phyloP scores from a whole-genome alignment of 2,113 vertebrate genomes.

The Zosterops pallidus region DNA sequence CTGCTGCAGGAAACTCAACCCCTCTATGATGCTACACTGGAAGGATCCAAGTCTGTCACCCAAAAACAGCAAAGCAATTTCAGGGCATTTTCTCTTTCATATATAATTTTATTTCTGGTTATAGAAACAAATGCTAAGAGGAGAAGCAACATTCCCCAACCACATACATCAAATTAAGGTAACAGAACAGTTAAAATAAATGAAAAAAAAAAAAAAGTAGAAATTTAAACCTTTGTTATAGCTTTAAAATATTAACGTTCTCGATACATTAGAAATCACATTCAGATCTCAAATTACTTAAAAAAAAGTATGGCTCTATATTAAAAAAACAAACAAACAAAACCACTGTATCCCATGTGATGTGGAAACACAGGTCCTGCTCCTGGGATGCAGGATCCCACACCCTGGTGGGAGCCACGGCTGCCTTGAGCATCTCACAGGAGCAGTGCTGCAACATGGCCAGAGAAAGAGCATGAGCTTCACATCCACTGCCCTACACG shows the following conservation, averaged over 20 bases:
- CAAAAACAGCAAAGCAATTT: constrained; percentile 11
- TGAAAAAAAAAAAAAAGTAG: constrained; percentile 66
- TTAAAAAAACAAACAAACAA: constrained; percentile 44
- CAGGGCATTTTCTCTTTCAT: constrained; percentile 66
- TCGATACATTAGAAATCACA: constrained; percentile 80
- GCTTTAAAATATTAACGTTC: constrained; percentile 78
- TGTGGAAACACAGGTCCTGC: constrained; percentile 47
- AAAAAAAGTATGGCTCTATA: constrained; percentile 77
- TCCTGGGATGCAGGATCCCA: not conserved
- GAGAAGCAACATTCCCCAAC: constrained; percentile 75
- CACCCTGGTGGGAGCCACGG: not conserved
- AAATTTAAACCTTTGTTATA: constrained; percentile 80
- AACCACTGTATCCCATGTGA: constrained; percentile 69
- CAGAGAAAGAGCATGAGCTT: not conserved
- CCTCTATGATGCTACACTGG: fast-evolving
- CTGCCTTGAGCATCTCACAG: not conserved
- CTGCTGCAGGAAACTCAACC: not conserved
- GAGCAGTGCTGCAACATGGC: not conserved
- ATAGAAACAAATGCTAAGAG: constrained; percentile 80
- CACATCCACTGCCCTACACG: not conserved
- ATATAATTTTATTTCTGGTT: constrained; percentile 83
- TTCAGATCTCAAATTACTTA: constrained; percentile 75
- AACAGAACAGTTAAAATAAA: constrained; percentile 79
- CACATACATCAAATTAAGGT: constrained; percentile 75
- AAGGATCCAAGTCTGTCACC: not conserved